A percentile compares a stretch with the other conserved stretches of the same genome.
Conservation (phyloP, 2,797 vertebrate species). For the Centroberyx gerrardi region DNA sequence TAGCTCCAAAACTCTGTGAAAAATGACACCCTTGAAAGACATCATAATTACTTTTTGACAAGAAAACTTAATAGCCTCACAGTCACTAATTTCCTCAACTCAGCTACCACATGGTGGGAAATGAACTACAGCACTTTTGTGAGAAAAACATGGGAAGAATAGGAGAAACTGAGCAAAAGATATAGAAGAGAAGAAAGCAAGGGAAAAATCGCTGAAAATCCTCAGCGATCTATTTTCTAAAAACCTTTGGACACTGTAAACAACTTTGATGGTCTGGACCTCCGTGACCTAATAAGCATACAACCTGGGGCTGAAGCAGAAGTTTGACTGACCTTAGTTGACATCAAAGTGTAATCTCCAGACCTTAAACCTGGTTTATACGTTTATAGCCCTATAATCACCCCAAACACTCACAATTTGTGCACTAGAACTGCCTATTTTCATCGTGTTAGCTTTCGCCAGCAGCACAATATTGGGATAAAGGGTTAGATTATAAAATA, state of each 20-base stretch:
- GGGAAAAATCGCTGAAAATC: constrained; percentile 22
- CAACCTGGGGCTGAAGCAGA: constrained; percentile 5
- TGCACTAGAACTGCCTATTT: constrained; percentile 1
- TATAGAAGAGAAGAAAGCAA: constrained; percentile 32
- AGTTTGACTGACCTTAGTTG: constrained; percentile 64
- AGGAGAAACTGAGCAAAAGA: background rate
- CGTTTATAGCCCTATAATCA: background rate
- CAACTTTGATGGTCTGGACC: background rate
- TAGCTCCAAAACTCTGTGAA: constrained; percentile 44
- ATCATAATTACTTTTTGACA: constrained; percentile 66
- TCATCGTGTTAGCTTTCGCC: constrained; percentile 1
- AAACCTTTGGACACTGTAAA: constrained; percentile 20
- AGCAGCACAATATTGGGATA: background rate
- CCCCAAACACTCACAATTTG: constrained; percentile 14
- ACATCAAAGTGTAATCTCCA: constrained; percentile 50
- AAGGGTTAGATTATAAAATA: background rate
- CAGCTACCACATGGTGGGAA: constrained; percentile 36
- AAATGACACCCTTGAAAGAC: constrained; percentile 58
- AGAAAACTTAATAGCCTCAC: constrained; percentile 65
- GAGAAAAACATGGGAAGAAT: constrained; percentile 1
- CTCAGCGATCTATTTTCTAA: constrained; percentile 31
- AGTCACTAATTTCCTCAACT: constrained; percentile 56
- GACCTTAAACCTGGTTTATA: constrained; percentile 26
- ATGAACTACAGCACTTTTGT: constrained; percentile 33
- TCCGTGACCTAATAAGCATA: background rate